phyloP scores from a whole-genome alignment of 2,113 vertebrate genomes.

The Stigmatopora argus region DNA sequence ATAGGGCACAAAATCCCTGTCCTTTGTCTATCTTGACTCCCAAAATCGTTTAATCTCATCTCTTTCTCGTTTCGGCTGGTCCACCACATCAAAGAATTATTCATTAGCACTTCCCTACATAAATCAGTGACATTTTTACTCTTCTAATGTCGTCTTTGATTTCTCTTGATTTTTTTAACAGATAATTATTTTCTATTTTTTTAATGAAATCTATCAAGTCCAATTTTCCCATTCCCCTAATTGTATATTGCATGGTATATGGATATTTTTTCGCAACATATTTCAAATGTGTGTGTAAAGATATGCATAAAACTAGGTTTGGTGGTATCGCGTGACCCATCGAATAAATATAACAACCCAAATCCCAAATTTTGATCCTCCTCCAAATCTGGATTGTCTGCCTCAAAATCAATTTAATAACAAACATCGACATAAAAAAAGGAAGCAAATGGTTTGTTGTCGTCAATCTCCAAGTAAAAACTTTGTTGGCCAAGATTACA shows the following conservation, averaged over 20 bases:
- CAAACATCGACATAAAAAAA: neutral
- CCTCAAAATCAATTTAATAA: neutral
- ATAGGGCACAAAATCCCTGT: slow-evolving; percentile 33
- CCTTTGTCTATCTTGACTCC: slow-evolving; percentile 24
- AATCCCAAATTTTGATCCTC: neutral
- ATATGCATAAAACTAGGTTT: neutral
- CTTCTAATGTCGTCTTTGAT: slow-evolving; percentile 40
- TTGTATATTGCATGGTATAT: neutral
- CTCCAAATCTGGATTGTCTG: neutral
- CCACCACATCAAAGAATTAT: slow-evolving; percentile 32
- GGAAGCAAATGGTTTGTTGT: no score
- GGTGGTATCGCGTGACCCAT: neutral
- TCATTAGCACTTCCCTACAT: slow-evolving; percentile 16
- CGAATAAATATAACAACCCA: neutral
- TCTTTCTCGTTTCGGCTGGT: slow-evolving; percentile 13
- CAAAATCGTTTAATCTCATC: neutral
- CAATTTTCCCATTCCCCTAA: neutral
- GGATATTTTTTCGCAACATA: neutral
- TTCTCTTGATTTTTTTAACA: slow-evolving; percentile 56
- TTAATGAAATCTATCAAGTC: neutral
- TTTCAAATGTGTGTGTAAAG: neutral
- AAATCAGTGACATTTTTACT: slow-evolving; percentile 41
- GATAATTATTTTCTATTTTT: slow-evolving; percentile 11
- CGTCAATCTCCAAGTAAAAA: no score
- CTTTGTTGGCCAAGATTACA: no score